Conservation (phyloP, 2,888 invertebrate genomes). For the Drosophila colorata region DNA sequence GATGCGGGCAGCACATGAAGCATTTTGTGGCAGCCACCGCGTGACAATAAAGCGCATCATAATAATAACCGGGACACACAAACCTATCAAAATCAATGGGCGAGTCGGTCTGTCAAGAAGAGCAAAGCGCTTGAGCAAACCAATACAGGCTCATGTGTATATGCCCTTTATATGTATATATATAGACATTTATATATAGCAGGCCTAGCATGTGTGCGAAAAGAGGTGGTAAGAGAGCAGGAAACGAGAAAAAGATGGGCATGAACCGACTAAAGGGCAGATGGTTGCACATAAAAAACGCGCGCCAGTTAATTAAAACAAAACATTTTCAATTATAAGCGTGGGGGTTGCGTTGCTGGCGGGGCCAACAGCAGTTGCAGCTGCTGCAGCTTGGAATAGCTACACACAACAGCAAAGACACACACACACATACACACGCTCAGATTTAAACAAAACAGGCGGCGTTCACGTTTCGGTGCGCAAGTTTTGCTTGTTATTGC, state of each 20-base stretch:
- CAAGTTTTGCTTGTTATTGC: conserved; percentile 58
- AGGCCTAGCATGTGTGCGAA: conserved; percentile 3
- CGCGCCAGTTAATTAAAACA: conserved; percentile 81
- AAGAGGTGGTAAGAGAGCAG: not conserved
- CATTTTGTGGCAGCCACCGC: conserved; percentile 57
- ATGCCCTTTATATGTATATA: too few relatives aligned
- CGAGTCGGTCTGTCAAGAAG: conserved; percentile 19
- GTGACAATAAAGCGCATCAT: conserved; percentile 78
- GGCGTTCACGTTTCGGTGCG: conserved; percentile 52
- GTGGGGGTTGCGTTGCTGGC: conserved; percentile 13
- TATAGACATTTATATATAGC: conserved; percentile 9
- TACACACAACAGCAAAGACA: conserved; percentile 29
- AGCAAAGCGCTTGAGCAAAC: conserved; percentile 19
- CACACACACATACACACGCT: not conserved
- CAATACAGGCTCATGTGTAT: not conserved
- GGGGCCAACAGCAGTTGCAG: conserved; percentile 21
- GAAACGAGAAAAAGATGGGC: not conserved
- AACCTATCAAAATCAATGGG: conserved; percentile 62
- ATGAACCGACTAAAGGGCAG: conserved; percentile 13
- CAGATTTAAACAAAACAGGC: conserved; percentile 43
- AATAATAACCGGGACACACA: conserved; percentile 54
- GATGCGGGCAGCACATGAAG: conserved; percentile 59
- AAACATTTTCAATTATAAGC: conserved; percentile 82
- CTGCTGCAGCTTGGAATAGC: conserved; percentile 28
- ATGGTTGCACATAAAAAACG: conserved; percentile 57